Base-by-base conservation (phyloP, 2,113 vertebrate genomes). In the Protobothrops flavoviridis region DNA sequence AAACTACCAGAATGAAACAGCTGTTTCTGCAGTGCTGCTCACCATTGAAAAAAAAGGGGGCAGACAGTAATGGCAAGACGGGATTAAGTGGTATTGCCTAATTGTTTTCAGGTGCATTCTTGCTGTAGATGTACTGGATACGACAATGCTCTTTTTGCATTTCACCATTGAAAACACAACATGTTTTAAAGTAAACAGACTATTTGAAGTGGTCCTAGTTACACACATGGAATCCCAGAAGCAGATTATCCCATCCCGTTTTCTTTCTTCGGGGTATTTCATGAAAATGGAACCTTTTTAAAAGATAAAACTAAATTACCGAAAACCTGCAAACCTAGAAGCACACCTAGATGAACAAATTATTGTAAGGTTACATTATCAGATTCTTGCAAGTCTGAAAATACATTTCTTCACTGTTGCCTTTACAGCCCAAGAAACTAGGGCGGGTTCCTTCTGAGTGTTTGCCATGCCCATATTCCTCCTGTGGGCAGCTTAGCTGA, bases 221-320 rank as follows among this genome's bases (percentile, higher is more conserved):
- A 45, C 2, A 1, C 21, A 52, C 29, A 45, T 39, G 55, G 24
- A 91, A 48, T 57, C 50, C 33, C 33, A 48, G 48, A 52, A 52
- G 61, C 85, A 59, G 10, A n/a, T 85, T 45, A 64, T 21, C 53
- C 5, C 0, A 26, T 92, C 55, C 21, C 15, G 17, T 89, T 86
- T 92, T 86, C n/a, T 56, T 89, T 92, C 45, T 92, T 17, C 24
- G n/a, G 24, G 20, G 45, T 59, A 39, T 39, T 91, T 61, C 85
- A 50, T 43, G 24, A 74, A 69, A 81, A 74, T 17, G 53, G n/a
- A 85, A 24, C 45, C 61, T n/a, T 85, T 59, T 61, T 24, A 12
- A 85, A 85, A 94, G 59, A 17, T 85, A 29, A 93, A 91, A 59
- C 53, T n/a, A 92, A 56, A 61, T 33, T 64, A 89, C n/a, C 39